These are phyloP conservation scores for Zaprionus kolodkinae DNA, from an alignment of 1,140 invertebrate genomes.

Conservation along the genomic window DNA sequence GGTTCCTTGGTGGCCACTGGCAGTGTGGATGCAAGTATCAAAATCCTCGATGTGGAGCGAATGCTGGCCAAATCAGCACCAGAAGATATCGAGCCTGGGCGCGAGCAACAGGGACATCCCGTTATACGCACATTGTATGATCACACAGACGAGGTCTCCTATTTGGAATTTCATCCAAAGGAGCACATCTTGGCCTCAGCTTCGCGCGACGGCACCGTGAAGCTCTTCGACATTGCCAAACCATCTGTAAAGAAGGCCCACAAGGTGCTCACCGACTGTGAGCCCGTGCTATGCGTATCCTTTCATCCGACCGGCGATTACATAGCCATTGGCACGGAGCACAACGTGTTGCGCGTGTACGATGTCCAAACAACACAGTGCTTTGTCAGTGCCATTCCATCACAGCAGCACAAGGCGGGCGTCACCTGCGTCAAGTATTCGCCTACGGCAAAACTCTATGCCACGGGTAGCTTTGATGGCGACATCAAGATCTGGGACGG, in stretches of 20 bases:
- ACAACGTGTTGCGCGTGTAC: constrained; percentile 96
- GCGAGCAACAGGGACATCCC: constrained; percentile 96
- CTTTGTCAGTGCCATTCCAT: constrained; percentile 95
- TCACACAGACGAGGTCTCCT: constrained; percentile 98
- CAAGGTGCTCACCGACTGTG: constrained; percentile 96
- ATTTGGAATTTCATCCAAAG: constrained; percentile 97
- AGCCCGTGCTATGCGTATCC: constrained; percentile 93
- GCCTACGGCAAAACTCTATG: constrained; percentile 94
- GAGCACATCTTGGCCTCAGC: constrained; percentile 97
- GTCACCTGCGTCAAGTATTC: constrained; percentile 94
- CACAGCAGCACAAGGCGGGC: constrained; percentile 95
- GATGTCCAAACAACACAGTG: constrained; percentile 98
- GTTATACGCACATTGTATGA: constrained; percentile 99
- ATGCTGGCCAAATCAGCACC: constrained; percentile 98
- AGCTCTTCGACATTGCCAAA: constrained; percentile 99
- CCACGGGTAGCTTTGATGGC: constrained; percentile 96
- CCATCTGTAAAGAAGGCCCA: constrained; percentile 99
- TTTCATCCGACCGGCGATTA: constrained; percentile 98
- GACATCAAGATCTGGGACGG: constrained; percentile 98
- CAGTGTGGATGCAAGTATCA: constrained; percentile 98
- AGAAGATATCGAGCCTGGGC: constrained; percentile 91
- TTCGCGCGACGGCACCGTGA: constrained; percentile 96
- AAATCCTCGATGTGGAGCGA: constrained; percentile 98
- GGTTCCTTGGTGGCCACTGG: constrained; percentile 99
- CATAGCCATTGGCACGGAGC: constrained; percentile 96